phyloP scores from a whole-genome alignment of 1,140 invertebrate species.

The Drosophila littoralis region DNA sequence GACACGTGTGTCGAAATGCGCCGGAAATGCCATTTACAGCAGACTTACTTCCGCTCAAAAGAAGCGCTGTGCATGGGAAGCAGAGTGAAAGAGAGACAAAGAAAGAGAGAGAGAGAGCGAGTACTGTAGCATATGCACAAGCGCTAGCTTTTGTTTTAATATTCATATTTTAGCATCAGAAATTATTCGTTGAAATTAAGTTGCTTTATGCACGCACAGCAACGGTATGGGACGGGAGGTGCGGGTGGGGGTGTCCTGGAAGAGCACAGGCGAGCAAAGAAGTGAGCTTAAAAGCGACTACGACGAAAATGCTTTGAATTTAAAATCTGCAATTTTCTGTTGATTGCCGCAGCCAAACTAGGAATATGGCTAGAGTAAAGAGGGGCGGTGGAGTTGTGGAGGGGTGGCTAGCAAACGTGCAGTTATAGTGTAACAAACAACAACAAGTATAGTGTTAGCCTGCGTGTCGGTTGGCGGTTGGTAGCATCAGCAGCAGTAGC shows the following conservation, averaged over 20 bases:
- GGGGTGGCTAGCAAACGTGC: slow-evolving; percentile 48
- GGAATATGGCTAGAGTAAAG: not conserved
- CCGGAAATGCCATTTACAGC: slow-evolving; percentile 71
- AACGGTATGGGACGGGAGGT: not conserved
- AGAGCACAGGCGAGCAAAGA: slow-evolving; percentile 11
- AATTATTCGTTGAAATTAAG: slow-evolving; percentile 79
- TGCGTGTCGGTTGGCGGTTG: slow-evolving; percentile 78
- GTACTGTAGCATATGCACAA: slow-evolving; percentile 53
- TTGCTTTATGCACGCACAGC: slow-evolving; percentile 62
- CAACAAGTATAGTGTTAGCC: slow-evolving; percentile 57
- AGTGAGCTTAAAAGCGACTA: slow-evolving; percentile 63
- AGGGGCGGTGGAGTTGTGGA: not conserved
- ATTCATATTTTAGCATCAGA: slow-evolving; percentile 80
- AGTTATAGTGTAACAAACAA: slow-evolving; percentile 63
- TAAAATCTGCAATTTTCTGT: slow-evolving; percentile 83
- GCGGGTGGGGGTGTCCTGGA: too few relatives aligned
- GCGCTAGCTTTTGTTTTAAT: slow-evolving; percentile 72
- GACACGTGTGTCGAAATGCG: slow-evolving; percentile 37
- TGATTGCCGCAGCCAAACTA: slow-evolving; percentile 72
- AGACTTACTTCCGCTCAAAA: slow-evolving; percentile 31
- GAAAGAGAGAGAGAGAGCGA: not conserved
- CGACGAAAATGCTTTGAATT: slow-evolving; percentile 79
- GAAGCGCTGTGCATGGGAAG: not conserved
- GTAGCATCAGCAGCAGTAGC: slow-evolving; percentile 45
- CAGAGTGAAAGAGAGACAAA: too few relatives aligned